Evolutionary conservation across 2,113 vertebrate genomes (phyloP), one percentile per base, ranked within the genome.

Genomic region (Lophius piscatorius): DNA sequence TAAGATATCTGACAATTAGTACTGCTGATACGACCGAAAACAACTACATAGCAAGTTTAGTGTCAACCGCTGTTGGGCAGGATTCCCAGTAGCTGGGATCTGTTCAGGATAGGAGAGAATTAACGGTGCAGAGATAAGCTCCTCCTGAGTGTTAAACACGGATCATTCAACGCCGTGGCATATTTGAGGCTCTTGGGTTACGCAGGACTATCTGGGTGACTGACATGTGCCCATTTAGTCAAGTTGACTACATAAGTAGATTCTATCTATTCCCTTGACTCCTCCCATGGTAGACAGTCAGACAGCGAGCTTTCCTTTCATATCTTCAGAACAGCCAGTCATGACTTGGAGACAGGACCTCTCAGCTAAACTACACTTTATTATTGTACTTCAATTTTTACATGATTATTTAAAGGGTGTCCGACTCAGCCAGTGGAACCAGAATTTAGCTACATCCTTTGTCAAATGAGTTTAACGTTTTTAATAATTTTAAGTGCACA

Each of bases 81-180:
- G 26, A 65, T 52, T 70, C 50, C 62, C 51, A 63, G 36, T 63
- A 66, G 69, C 29, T 47, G 68, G 18, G 68, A 63, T 47, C 9
- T 75, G 72, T 64, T 63, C 58, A 76, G 82, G 70, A 47, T 66
- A 63, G 52, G 36, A 57, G 36, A 87, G 77, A 78, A 79, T 88
- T 82, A 84, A 75, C 57, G 66, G 65, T 50, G 70, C 74, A 54
- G 55, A 74, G 81, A 78, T 85, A 82, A 85, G 81, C 70, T 80
- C 60, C 70, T 74, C 47, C 57, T 67, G 44, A 56, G 76, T 45
- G 50, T 70, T 75, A 80, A 80, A 72, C 21, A 20, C 69, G 2
- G 68, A 61, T 55, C 38, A 50, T 57, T 70, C 62, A 35, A 50
- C 26, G 28, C 56, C n/a, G 62, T 58, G 76, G 60, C 72, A 71